phyloP scores from a whole-genome alignment of 2,797 vertebrate genomes.

The Cryptoblepharus egeriae region DNA sequence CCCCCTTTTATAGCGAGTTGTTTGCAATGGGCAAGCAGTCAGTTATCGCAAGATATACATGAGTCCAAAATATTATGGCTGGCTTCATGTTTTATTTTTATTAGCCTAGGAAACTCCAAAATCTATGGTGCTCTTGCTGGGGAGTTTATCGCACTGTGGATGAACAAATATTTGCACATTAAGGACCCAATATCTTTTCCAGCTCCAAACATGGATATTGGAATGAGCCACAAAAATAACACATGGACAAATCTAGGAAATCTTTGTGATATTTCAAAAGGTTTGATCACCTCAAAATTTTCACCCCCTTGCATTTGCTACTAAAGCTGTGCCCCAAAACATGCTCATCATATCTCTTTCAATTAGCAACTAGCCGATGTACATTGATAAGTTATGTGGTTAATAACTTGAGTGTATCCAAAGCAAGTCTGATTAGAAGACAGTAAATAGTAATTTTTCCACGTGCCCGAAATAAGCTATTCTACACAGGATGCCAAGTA shows the following conservation, averaged over 20 bases:
- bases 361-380: neutral
- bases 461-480: neutral
- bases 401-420: conserved; percentile 4
- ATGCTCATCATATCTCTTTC: neutral
- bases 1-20: neutral
- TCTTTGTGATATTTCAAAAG: neutral
- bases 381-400: neutral
- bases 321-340: neutral
- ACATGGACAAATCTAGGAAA: neutral
- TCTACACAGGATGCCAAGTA: conserved; percentile 9
- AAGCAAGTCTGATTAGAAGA: conserved; percentile 20
- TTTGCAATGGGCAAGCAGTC: neutral
- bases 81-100: conserved; percentile 15
- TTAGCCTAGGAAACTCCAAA: neutral
- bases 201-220: neutral
- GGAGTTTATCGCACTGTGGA: neutral
- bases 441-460: conserved; percentile 21
- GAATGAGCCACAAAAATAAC: neutral
- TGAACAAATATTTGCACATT: conserved; percentile 15
- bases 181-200: neutral
- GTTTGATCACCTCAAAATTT: neutral
- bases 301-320: neutral
- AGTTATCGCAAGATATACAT: neutral
- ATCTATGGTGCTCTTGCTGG: neutral
- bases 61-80: conserved; percentile 13